Base-by-base conservation (phyloP, 2,888 invertebrate genomes). In the Acanthococcus lagerstroemiae region DNA sequence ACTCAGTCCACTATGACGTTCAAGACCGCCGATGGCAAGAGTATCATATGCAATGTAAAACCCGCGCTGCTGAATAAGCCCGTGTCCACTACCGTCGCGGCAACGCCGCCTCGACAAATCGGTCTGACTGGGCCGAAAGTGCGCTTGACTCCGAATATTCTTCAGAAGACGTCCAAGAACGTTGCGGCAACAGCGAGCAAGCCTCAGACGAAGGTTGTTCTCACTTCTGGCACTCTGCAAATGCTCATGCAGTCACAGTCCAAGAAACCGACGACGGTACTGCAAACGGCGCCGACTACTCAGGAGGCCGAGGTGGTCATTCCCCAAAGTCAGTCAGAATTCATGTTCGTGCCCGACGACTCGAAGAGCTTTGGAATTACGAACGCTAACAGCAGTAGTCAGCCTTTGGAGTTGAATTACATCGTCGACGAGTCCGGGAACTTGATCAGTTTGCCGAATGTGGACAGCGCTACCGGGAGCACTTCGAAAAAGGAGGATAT, bases 401-500 rank as follows among this genome's bases (percentile, higher is more conserved):
- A 52, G 24, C 21, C 52, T 9, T 21, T 24, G 9, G 52, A 52
- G 6, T 24, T 22, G 9, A 24, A 52, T 15, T 61, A 61, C 44
- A 37, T 63, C 54, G 37, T 52, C 30, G 54, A 63, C 25, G 30
- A 52, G n/a, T 26, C 50, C 2, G 54, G 63, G 7, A 63, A 63
- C 17, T 15, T 58, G 1, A 46, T 58, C 46, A 44, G n/a, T 21
- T 15, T 58, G 12, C 21, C 46, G 6, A n/a, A 45, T n/a, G 15
- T 45, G 4, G 37, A 37, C 25, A 50, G 50, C 27, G 9, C 26
- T 6, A 55, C 24, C 3, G n/a, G 25, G 9, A 17, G 26, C 12
- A 21, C 50, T 7, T 22, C 52, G 37, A 52, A 52, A 7, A 37
- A 57, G 44, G 69, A 71, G 50, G 72, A 72, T 55, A 72, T 72